Conservation (phyloP, 2,797 vertebrate genomes). For the Gymnoscopelus microlampas region DNA sequence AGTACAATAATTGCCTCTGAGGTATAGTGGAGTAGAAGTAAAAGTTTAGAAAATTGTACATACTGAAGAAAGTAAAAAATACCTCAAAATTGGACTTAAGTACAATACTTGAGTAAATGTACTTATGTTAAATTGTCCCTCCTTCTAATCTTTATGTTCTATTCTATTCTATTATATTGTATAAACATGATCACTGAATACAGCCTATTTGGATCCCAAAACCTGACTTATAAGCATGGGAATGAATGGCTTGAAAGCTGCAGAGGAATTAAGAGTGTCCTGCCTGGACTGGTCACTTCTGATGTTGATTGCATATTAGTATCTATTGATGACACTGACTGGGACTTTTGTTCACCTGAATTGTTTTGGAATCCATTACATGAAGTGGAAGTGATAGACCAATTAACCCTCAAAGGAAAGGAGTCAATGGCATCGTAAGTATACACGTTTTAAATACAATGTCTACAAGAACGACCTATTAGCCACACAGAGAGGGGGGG, state of each 20-base stretch:
- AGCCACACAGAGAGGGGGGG: background rate
- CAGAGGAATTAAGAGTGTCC: slow-evolving; percentile 45
- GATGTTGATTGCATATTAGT: slow-evolving; percentile 67
- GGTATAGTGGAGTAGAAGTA: too few species aligned
- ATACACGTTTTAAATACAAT: slow-evolving; percentile 70
- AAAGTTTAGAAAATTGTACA: too few species aligned
- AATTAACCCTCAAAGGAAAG: slow-evolving; percentile 54
- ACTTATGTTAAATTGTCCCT: too few species aligned
- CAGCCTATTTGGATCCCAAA: background rate
- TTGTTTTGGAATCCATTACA: slow-evolving; percentile 66
- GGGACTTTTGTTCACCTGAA: slow-evolving; percentile 62
- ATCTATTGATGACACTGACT: slow-evolving; percentile 62
- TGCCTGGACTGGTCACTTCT: slow-evolving; percentile 39
- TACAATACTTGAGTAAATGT: too few species aligned
- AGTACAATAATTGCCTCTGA: too few species aligned
- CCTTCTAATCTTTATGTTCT: background rate
- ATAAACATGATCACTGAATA: background rate
- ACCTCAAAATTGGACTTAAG: too few species aligned
- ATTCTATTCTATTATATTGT: background rate
- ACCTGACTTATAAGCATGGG: background rate
- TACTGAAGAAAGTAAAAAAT: too few species aligned
- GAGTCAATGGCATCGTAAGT: slow-evolving; percentile 45
- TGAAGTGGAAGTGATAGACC: slow-evolving; percentile 72
- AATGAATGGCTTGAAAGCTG: slow-evolving; percentile 15
- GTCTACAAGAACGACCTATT: slow-evolving; percentile 46